Evolutionary conservation across 2,113 vertebrate genomes (phyloP), one percentile per base, ranked within the genome.

Genomic region (Phylloscopus whistleri): DNA sequence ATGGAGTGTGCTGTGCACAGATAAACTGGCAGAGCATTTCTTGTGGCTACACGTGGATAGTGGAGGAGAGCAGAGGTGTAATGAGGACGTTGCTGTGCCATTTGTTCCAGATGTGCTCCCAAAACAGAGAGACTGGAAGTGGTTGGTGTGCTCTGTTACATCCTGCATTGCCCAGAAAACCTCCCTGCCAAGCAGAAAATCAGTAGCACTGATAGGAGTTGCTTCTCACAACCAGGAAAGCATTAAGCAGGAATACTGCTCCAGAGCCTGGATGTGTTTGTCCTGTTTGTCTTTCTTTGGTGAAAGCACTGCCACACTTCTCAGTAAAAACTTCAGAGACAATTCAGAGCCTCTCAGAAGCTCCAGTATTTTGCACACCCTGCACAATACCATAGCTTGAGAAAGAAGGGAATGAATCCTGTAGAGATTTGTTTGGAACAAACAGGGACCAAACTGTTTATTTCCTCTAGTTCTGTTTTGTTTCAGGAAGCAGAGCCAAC

Each of bases 11-110:
- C 10, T 6, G 6, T 15, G 66, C 62, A 6, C 4, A 27, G 49
- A 33, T 55, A 12, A 69, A 43, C 22, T 4, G 26, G 30, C 41
- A 41, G n/a, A 30, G 64, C 0, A 0, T 52, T 68, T 10, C 3
- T 4, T 43, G 74, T 16, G 55, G 66, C 53, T 68, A 4, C 81
- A 30, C 0, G 0, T 26, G 85, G 58, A 6, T 9, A 9, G 70
- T 5, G 0, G 53, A 89, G 59, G 44, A 41, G 11, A n/a, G 53
- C 39, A 60, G 41, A 28, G 16, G 6, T 5, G 12, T 16, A 20
- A 23, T 4, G 21, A 55, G 51, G 78, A 46, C 43, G 59, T 21
- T 51, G 6, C 16, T 1, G 3, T 31, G 48, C 64, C 10, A 0
- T 44, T 87, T 83, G 39, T 51, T 63, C 52, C 28, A 37, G 17